These are phyloP conservation scores for Mythimna loreyi DNA, from an alignment of 2,888 invertebrate species.

Conservation along the genomic window DNA sequence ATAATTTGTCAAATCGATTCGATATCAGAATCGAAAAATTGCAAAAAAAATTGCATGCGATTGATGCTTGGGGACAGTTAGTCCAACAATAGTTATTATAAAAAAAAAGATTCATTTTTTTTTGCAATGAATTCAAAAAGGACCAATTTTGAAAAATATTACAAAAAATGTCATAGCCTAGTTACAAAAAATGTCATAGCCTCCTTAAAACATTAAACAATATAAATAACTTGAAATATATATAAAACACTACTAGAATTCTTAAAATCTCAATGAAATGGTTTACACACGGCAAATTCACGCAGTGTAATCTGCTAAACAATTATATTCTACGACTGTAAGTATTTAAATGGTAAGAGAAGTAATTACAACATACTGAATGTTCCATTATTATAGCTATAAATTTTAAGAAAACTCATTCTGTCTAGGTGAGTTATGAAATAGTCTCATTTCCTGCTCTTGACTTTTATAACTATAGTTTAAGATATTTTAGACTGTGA, in stretches of 20 bases:
- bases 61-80: too few species aligned
- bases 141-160: too few species aligned
- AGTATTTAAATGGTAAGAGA: neutral
- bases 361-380: neutral
- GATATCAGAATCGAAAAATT: too few species aligned
- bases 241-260: neutral
- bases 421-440: conserved; percentile 7
- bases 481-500: conserved; percentile 19
- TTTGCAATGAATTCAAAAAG: too few species aligned
- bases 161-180: too few species aligned
- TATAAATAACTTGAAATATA: neutral
- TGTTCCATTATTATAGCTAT: conserved; percentile 5
- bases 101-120: too few species aligned
- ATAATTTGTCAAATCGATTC: too few species aligned
- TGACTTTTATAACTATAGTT: conserved; percentile 27
- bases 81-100: too few species aligned
- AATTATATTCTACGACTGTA: neutral
- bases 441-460: conserved; percentile 41
- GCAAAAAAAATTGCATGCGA: too few species aligned
- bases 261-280: neutral
- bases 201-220: neutral
- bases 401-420: conserved; percentile 9
- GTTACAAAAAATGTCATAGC: neutral
- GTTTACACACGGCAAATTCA: neutral
- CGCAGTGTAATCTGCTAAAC: neutral